Evolutionary conservation across 2,113 vertebrate species (phyloP), one percentile per base, ranked within the genome.

Genomic region (Saccopteryx bilineata): DNA sequence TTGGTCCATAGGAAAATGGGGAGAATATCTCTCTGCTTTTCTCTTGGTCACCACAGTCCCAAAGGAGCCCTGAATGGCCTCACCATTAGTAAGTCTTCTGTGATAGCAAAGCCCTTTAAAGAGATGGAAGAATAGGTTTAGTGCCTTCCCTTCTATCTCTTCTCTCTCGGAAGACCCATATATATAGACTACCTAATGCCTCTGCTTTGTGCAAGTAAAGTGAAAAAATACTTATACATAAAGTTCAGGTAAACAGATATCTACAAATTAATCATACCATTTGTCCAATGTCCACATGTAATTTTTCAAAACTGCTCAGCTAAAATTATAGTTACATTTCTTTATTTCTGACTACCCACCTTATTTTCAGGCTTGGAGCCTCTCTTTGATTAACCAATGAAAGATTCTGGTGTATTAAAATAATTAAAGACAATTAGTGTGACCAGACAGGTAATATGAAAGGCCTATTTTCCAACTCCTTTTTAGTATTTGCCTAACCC

Each of bases 41-140:
- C 54, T 68, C 5, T 48, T 31, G 2, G 28, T 54, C 71, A 26
- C 33, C 5, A 56, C 21, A 7, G 46, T 2, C 31, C 13, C 21
- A 24, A 19, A 63, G 17, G 24, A 79, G 5, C 13, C 7, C 3
- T 61, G 0, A 17, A 2, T 12, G 7, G 9, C n/a, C 17, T 66
- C 8, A 12, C 13, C 7, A 65, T 66, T 60, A 69, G 2, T 18
- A 50, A 18, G 9, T 78, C 48, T 61, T 78, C 17, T 2, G 3
- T 39, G 0, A 50, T 6, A 31, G 19, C 14, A 74, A 68, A 33
- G 5, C 18, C 46, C 65, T 87, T 46, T 68, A 33, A 48, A 63
- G 46, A 87, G n/a, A 52, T 15, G 2, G 5, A n/a, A 69, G 10
- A 52, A 9, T 1, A 82, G 39, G 2, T 39, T n/a, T 61, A 78